Conservation (phyloP, 2,113 vertebrate genomes). For the Antechinus flavipes region DNA sequence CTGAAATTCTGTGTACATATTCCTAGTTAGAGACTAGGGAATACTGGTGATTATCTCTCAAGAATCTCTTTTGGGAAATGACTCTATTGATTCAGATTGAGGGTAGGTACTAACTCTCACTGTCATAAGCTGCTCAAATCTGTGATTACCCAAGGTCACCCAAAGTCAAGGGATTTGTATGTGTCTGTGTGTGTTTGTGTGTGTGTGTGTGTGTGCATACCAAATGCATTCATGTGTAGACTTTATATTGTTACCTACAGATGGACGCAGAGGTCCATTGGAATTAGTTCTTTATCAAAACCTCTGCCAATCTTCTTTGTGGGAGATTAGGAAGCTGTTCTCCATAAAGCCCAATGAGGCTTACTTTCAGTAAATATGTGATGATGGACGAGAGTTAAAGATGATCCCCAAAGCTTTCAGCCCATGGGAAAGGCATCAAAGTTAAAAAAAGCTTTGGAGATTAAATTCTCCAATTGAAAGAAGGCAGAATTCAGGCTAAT, state of each 20-base stretch:
- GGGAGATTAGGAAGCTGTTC: background rate
- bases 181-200: background rate
- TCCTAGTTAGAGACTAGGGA: background rate
- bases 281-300: background rate
- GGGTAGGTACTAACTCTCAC: background rate
- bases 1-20: background rate
- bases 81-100: background rate
- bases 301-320: background rate
- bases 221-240: background rate
- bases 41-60: background rate
- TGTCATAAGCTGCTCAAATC: background rate
- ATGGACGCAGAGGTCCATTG: background rate
- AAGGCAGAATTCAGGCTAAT: slow-evolving; percentile 18
- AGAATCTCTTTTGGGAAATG: background rate
- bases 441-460: background rate
- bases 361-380: background rate
- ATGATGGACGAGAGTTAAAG: background rate
- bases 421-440: background rate
- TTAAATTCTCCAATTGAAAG: background rate
- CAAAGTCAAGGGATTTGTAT: background rate
- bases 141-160: background rate
- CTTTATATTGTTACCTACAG: background rate
- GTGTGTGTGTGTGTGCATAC: background rate
- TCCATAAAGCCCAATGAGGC: background rate
- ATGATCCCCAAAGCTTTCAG: background rate